These are phyloP conservation scores for Gulo gulo DNA, from an alignment of 2,113 vertebrate genomes.

Conservation along the genomic window DNA sequence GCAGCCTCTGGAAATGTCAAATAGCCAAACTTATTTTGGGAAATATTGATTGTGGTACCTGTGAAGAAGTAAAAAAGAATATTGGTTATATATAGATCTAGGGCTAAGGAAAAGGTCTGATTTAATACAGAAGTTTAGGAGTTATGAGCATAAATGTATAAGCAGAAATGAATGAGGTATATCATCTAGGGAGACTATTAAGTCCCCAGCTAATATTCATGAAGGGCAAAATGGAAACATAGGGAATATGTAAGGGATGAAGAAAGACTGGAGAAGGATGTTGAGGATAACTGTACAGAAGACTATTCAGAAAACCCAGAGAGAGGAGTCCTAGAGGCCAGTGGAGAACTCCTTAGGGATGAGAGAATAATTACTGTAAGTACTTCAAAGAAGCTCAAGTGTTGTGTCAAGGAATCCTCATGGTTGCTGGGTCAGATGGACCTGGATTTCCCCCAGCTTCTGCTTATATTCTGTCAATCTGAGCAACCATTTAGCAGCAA, in stretches of 20 bases:
- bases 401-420: neutral
- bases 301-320: neutral
- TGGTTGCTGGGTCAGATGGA: neutral
- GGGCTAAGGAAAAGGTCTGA: neutral
- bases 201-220: neutral
- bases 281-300: neutral
- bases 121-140: neutral
- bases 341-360: neutral
- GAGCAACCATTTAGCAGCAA: neutral
- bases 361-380: neutral
- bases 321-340: neutral
- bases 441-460: neutral
- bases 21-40: neutral
- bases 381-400: neutral
- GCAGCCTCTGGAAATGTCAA: neutral
- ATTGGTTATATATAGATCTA: neutral
- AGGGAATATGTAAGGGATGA: neutral
- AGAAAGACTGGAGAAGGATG: conserved; percentile 41
- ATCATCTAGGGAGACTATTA: neutral
- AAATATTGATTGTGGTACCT: neutral
- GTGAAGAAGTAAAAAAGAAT: neutral
- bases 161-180: neutral
- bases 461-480: neutral
- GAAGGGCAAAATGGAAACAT: neutral
- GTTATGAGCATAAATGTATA: neutral